Evolutionary conservation across 2,888 invertebrate species (phyloP).

Genomic region (Oxystoma pomonae): DNA sequence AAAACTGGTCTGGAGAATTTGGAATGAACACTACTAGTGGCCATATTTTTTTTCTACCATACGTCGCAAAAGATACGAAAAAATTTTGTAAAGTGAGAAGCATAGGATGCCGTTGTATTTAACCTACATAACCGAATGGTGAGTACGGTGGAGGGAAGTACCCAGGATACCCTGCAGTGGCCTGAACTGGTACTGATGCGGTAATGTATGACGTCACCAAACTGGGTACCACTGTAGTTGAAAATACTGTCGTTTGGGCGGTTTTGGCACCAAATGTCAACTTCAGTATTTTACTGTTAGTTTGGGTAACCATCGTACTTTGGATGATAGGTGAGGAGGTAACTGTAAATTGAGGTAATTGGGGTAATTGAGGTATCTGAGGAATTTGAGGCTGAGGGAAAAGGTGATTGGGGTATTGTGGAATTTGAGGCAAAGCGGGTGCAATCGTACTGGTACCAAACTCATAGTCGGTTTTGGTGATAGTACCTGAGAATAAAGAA

Average conservation of each 20-base stretch:
- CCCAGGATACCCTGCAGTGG: conserved; percentile 66
- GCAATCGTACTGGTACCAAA: conserved; percentile 69
- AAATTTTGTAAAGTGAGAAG: too few relatives aligned
- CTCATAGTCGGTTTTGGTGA: conserved; percentile 76
- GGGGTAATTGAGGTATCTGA: conserved; percentile 50
- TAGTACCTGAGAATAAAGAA: too few relatives aligned
- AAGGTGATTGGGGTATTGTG: conserved; percentile 35
- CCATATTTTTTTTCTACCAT: too few relatives aligned
- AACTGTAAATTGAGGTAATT: conserved; percentile 67
- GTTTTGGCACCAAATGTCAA: conserved; percentile 89
- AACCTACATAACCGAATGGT: conserved; percentile 72
- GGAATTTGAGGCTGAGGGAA: conserved; percentile 44
- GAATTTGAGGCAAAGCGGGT: conserved; percentile 47
- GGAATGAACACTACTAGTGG: too few relatives aligned
- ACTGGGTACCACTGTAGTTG: conserved; percentile 79
- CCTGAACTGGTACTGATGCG: conserved; percentile 70
- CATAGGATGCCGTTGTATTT: too few relatives aligned
- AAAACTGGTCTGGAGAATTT: too few relatives aligned
- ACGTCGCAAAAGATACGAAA: too few relatives aligned
- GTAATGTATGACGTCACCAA: conserved; percentile 80
- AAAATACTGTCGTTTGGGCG: conserved; percentile 79
- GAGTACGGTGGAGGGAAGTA: conserved; percentile 74
- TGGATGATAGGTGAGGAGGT: conserved; percentile 78
- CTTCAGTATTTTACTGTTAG: conserved; percentile 77
- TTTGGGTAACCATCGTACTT: conserved; percentile 73